A percentile compares a stretch with the other conserved stretches of the same genome.
phyloP scores from a whole-genome alignment of 2,888 invertebrate genomes.

The Rosalia funebris region DNA sequence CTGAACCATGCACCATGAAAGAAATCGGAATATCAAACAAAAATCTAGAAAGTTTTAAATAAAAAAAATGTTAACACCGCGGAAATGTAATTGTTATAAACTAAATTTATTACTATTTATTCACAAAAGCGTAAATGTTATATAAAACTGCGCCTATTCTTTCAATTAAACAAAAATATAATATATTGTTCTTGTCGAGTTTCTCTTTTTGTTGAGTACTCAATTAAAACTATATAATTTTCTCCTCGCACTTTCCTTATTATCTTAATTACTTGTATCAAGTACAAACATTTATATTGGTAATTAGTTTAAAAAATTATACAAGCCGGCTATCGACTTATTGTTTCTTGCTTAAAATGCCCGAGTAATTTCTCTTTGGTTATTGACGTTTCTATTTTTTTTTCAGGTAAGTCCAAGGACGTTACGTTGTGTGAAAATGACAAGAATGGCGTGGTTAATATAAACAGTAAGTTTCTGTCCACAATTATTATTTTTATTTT shows the following conservation, averaged over 20 bases:
- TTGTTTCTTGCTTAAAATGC: neutral
- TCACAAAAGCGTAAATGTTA: constrained; percentile 47
- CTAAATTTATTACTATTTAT: constrained; percentile 24
- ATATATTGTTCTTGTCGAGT: constrained; percentile 42
- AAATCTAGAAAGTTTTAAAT: constrained; percentile 41
- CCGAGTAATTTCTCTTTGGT: neutral
- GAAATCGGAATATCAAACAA: constrained; percentile 37
- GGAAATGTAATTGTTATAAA: constrained; percentile 39
- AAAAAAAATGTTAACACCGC: constrained; percentile 37
- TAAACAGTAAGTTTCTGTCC: constrained; percentile 37
- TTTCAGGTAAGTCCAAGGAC: constrained; percentile 47
- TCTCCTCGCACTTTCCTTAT: constrained; percentile 55
- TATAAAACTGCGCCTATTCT: constrained; percentile 49
- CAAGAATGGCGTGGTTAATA: constrained; percentile 28
- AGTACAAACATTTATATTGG: constrained; percentile 18
- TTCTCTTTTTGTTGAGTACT: constrained; percentile 54
- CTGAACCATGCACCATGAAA: constrained; percentile 43
- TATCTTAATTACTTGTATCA: constrained; percentile 43
- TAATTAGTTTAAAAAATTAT: neutral
- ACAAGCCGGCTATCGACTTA: neutral
- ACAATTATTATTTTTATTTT: neutral
- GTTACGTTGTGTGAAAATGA: constrained; percentile 19
- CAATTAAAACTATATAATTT: constrained; percentile 44
- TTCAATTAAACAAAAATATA: constrained; percentile 46
- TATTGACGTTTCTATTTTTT: constrained; percentile 24